Conservation (phyloP, 2,113 vertebrate species). For the Pelvicachromis taeniatus region DNA sequence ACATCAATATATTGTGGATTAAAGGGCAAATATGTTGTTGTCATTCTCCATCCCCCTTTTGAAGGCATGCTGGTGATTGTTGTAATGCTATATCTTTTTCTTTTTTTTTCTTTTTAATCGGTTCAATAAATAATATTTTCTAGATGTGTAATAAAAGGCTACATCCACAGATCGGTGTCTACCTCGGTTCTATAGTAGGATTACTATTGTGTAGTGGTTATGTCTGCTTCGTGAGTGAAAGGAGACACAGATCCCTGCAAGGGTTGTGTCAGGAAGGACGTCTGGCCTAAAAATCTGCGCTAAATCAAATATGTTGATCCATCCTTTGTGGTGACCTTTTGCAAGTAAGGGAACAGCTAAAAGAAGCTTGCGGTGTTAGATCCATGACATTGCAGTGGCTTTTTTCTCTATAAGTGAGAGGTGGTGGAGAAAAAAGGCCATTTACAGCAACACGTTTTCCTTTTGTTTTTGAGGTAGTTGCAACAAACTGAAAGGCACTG, state of each 20-base stretch:
- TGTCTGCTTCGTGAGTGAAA: not conserved
- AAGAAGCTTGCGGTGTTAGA: not conserved
- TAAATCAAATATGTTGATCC: not conserved
- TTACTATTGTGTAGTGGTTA: not conserved
- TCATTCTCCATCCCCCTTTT: not conserved
- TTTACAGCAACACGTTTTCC: not conserved
- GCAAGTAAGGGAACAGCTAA: not conserved
- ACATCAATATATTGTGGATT: not conserved
- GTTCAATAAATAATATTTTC: not conserved
- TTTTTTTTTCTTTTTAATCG: not conserved
- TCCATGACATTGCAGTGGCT: not conserved
- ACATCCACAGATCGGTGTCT: not conserved
- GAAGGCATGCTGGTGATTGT: not conserved
- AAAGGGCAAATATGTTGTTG: not conserved
- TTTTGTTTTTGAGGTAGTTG: not conserved
- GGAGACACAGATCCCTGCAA: not conserved
- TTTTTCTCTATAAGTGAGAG: not conserved
- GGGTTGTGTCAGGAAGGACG: not conserved
- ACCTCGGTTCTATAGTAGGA: not conserved
- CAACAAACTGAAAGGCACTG: not conserved
- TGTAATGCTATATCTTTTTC: not conserved
- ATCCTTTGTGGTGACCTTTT: not conserved
- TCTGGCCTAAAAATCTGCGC: not conserved
- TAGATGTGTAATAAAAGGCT: not conserved
- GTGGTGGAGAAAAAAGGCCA: not conserved